phyloP scores from a whole-genome alignment of 2,797 vertebrate species.

The Halcyon smyrnensis region DNA sequence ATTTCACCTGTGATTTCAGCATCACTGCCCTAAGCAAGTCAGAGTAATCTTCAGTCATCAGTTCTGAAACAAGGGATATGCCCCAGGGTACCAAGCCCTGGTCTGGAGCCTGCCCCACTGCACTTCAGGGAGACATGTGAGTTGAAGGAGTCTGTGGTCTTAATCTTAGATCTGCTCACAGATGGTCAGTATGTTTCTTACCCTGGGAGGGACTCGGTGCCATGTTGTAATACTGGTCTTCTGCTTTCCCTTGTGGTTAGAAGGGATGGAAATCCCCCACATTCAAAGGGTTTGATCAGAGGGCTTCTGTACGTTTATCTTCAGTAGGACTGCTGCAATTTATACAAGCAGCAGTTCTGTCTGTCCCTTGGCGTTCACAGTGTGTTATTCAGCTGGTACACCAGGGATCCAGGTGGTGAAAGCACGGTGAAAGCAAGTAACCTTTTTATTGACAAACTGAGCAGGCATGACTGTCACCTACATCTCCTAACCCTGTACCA shows the following conservation, averaged over 20 bases:
- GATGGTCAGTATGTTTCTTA: background rate
- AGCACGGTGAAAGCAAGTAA: background rate
- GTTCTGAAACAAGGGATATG: background rate
- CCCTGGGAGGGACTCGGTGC: background rate
- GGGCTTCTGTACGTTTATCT: background rate
- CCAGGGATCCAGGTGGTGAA: background rate
- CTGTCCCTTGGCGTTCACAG: background rate
- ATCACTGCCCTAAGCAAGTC: background rate
- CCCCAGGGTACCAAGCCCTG: background rate
- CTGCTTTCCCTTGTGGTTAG: background rate
- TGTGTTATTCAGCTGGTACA: background rate
- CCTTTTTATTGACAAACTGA: background rate
- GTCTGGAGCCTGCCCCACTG: background rate
- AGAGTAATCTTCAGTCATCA: background rate
- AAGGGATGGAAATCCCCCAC: background rate
- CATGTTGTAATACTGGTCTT: background rate
- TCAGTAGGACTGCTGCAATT: background rate
- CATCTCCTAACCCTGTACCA: background rate
- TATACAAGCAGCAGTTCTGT: background rate
- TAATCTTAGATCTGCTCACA: background rate
- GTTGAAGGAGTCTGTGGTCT: background rate
- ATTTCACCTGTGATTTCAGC: background rate
- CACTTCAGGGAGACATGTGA: rapidly evolving
- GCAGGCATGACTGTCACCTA: background rate
- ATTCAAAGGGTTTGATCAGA: background rate